A percentile compares a stretch with the other conserved stretches of the same genome.
Conservation (phyloP, 2,113 vertebrate species). For the Geococcyx californianus region DNA sequence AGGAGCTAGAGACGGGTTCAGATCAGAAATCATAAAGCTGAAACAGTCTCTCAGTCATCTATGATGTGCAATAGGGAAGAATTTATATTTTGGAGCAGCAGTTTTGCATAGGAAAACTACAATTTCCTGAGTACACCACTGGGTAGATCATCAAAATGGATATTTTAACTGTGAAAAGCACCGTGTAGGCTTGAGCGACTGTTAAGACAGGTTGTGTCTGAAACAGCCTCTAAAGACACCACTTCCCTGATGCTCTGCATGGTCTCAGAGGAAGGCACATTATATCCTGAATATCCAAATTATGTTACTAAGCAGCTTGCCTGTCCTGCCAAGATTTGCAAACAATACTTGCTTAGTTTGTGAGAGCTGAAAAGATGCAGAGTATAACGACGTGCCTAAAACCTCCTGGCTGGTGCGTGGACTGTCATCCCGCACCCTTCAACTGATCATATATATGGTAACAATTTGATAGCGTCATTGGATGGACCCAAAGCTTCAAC, state of each 20-base stretch:
- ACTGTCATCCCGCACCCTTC: background rate
- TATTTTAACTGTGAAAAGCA: background rate
- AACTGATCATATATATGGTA: background rate
- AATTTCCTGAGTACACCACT: background rate
- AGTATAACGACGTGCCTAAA: background rate
- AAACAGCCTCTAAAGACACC: background rate
- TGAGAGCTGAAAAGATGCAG: background rate
- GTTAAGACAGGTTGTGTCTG: background rate
- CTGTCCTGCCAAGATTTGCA: conserved; percentile 7
- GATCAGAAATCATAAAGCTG: background rate
- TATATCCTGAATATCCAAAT: background rate
- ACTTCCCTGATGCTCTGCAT: background rate
- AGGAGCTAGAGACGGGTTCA: background rate
- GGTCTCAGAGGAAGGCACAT: background rate
- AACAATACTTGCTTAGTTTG: background rate
- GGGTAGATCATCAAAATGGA: background rate
- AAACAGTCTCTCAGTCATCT: background rate
- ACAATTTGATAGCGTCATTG: background rate
- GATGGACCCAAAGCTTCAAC: background rate
- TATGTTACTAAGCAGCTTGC: background rate
- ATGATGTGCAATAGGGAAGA: background rate
- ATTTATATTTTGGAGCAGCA: background rate
- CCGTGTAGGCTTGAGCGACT: background rate
- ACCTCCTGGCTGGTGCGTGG: background rate
- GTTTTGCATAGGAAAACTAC: background rate